These are phyloP conservation scores for Sarcophaga variegata DNA, from an alignment of 2,888 invertebrate species.

Conservation along the genomic window DNA sequence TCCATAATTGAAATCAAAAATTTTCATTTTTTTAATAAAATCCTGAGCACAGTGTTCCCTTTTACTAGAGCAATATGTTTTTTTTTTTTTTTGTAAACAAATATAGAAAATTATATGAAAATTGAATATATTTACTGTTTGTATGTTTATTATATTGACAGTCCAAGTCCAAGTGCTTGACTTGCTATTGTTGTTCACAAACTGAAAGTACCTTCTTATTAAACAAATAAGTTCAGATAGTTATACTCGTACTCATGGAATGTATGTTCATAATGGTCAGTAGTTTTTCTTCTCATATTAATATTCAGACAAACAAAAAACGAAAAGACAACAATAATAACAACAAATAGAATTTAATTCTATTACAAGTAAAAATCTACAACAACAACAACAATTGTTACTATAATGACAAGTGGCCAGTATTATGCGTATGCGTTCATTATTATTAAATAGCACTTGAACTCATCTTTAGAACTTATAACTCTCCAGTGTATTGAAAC, in stretches of 20 bases:
- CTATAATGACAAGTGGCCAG: not conserved
- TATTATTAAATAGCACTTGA: constrained; percentile 53
- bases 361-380: constrained; percentile 40
- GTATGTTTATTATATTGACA: no score
- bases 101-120: no score
- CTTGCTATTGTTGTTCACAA: not conserved
- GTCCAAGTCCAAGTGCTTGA: no score
- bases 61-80: no score
- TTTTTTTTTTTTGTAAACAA: no score
- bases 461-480: constrained; percentile 38
- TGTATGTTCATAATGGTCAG: constrained; percentile 38
- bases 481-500: constrained; percentile 14
- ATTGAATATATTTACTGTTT: no score
- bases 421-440: not conserved
- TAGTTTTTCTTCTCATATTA: constrained; percentile 19
- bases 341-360: constrained; percentile 49
- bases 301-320: constrained; percentile 36
- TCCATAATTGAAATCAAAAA: no score
- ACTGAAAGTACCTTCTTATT: constrained; percentile 24
- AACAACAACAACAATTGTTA: constrained; percentile 3
- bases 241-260: constrained; percentile 25
- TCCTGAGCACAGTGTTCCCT: no score
- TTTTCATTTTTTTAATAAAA: no score
- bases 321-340: constrained; percentile 12
- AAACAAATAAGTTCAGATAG: constrained; percentile 50